These are phyloP conservation scores for Actinernus sp. DNA, from an alignment of 92 coral and sea anemone genomes.

Conservation along the genomic window DNA sequence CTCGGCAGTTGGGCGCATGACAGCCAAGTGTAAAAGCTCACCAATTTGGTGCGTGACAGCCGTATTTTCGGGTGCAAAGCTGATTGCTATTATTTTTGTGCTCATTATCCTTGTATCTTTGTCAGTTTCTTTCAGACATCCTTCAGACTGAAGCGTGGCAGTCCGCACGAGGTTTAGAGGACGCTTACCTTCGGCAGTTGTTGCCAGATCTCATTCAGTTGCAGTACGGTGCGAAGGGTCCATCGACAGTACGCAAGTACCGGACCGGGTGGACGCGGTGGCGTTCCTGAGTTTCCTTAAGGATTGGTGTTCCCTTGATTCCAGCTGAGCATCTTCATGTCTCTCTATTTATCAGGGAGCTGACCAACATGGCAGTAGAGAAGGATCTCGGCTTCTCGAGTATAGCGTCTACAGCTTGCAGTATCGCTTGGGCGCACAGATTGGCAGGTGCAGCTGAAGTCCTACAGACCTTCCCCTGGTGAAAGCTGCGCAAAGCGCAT, in stretches of 20 bases:
- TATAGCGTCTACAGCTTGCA: conserved; percentile 17
- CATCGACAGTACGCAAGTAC: conserved; percentile 29
- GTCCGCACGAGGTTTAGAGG: background rate
- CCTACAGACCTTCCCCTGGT: conserved; percentile 42
- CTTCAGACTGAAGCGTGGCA: too few relatives aligned
- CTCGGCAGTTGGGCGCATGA: too few relatives aligned
- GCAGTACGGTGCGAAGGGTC: conserved; percentile 35
- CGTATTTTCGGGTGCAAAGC: too few relatives aligned
- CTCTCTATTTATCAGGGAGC: conserved; percentile 37
- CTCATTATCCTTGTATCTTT: too few relatives aligned
- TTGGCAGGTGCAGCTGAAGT: conserved; percentile 17
- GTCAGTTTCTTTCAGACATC: too few relatives aligned
- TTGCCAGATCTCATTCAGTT: conserved; percentile 25
- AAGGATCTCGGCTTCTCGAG: conserved; percentile 24
- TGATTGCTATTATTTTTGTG: too few relatives aligned
- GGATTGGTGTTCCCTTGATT: conserved; percentile 31
- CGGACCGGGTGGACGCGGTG: conserved; percentile 28
- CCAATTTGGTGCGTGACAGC: too few relatives aligned
- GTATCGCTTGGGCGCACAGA: conserved; percentile 25
- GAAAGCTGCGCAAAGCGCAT: conserved; percentile 27
- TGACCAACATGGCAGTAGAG: conserved; percentile 4
- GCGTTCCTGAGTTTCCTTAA: conserved; percentile 23
- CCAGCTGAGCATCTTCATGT: conserved; percentile 37
- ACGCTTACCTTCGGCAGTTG: background rate
- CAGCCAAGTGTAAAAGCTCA: too few relatives aligned